phyloP scores from a whole-genome alignment of 2,888 invertebrate genomes.

The Quadriops clusia region DNA sequence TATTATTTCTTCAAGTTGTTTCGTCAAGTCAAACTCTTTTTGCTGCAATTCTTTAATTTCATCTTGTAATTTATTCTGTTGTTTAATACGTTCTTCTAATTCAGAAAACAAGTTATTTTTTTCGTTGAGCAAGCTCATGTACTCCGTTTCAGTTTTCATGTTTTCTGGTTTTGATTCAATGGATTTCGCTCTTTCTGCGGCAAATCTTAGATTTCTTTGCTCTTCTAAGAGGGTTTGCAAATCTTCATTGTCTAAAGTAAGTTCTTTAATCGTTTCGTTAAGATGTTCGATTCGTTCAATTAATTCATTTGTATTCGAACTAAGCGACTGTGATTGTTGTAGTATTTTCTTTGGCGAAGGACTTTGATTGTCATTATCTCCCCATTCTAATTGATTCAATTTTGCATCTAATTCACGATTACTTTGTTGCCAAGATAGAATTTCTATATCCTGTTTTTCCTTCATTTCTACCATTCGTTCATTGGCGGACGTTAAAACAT shows the following conservation, averaged over 20 bases:
- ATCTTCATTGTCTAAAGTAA: slow-evolving; percentile 51
- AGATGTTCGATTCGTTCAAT: slow-evolving; percentile 39
- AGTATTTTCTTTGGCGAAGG: slow-evolving; percentile 7
- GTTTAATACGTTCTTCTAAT: slow-evolving; percentile 8
- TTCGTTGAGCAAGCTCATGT: slow-evolving; percentile 18
- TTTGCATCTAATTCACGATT: slow-evolving; percentile 59
- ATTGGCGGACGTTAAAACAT: slow-evolving; percentile 61
- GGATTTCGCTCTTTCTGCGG: slow-evolving; percentile 26
- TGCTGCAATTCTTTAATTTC: slow-evolving; percentile 26
- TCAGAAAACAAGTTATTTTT: slow-evolving; percentile 13
- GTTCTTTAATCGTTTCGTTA: slow-evolving; percentile 42
- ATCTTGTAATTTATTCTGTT: slow-evolving; percentile 13
- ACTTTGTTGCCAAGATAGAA: slow-evolving; percentile 59
- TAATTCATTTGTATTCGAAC: slow-evolving; percentile 11
- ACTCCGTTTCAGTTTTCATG: slow-evolving; percentile 23
- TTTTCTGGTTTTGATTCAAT: slow-evolving; percentile 20
- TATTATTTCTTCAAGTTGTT: slow-evolving; percentile 16
- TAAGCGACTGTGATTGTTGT: not conserved
- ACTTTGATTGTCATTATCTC: slow-evolving; percentile 24
- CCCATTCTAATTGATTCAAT: slow-evolving; percentile 46
- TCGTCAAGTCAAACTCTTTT: slow-evolving; percentile 17
- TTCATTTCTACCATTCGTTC: slow-evolving; percentile 70
- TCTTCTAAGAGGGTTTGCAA: slow-evolving; percentile 45
- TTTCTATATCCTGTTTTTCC: slow-evolving; percentile 66
- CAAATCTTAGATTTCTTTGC: slow-evolving; percentile 32